These are phyloP conservation scores for Papilio polyxenes DNA, from an alignment of 1,140 invertebrate genomes.

Conservation along the genomic window DNA sequence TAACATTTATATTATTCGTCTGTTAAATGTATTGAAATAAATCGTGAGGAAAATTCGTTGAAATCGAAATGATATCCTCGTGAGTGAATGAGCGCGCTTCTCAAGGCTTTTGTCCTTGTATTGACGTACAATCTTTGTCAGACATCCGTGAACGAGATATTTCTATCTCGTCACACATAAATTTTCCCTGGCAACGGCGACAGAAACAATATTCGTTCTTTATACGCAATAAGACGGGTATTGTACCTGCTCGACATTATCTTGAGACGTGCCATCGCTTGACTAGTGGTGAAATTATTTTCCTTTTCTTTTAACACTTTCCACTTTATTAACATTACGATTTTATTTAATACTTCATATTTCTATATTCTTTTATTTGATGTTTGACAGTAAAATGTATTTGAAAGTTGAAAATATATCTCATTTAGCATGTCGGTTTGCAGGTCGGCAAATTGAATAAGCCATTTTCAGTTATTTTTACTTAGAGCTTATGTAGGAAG, in stretches of 20 bases:
- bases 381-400: too few species aligned
- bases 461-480: neutral
- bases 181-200: slow-evolving; percentile 31
- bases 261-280: slow-evolving; percentile 15
- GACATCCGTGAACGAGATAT: slow-evolving; percentile 39
- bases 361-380: neutral
- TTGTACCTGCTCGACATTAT: slow-evolving; percentile 41
- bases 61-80: slow-evolving; percentile 29
- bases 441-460: neutral
- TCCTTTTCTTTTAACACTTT: slow-evolving; percentile 3
- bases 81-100: slow-evolving; percentile 2
- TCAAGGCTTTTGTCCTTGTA: slow-evolving; percentile 32
- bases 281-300: neutral
- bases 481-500: neutral
- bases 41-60: neutral
- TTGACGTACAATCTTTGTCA: slow-evolving; percentile 26
- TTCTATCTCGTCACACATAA: slow-evolving; percentile 43
- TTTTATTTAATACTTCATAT: neutral
- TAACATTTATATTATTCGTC: neutral
- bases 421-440: neutral
- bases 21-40: slow-evolving; percentile 17
- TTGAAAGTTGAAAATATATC: neutral
- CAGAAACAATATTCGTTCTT: slow-evolving; percentile 39
- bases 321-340: neutral
- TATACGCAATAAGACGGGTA: slow-evolving; percentile 39